Evolutionary conservation across 2,888 invertebrate genomes (phyloP).

Genomic region (Clostera curtula): DNA sequence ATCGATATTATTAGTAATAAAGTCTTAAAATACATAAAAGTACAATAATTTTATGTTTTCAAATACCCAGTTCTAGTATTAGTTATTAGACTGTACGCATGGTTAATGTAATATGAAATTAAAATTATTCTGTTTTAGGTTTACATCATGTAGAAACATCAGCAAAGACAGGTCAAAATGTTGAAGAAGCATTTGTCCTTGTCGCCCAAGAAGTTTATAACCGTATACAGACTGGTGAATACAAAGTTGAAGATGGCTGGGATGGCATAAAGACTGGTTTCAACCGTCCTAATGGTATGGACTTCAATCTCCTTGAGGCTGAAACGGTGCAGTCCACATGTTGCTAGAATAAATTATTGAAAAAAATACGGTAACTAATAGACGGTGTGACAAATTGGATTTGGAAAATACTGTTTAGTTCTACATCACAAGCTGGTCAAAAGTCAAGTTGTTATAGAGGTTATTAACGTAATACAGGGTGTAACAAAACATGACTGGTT

Average conservation of each 20-base stretch:
- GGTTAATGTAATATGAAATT: too few species aligned
- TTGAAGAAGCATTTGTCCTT: conserved; percentile 92
- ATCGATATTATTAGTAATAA: too few species aligned
- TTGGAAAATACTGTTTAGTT: too few species aligned
- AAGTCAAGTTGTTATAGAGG: too few species aligned
- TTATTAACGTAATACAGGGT: too few species aligned
- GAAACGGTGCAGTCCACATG: conserved; percentile 93
- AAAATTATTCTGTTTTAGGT: conserved; percentile 34
- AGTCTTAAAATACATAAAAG: too few species aligned
- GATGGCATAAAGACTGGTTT: conserved; percentile 97
- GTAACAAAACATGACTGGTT: too few species aligned
- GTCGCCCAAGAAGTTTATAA: conserved; percentile 94
- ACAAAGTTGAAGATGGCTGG: conserved; percentile 96
- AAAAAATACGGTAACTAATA: too few species aligned
- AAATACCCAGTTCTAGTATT: too few species aligned
- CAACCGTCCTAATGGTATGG: conserved; percentile 85
- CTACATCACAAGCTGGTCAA: neutral
- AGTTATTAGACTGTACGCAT: too few species aligned
- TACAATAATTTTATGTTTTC: too few species aligned
- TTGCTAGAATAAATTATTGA: conserved; percentile 79
- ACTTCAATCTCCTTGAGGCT: conserved; percentile 90
- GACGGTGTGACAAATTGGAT: too few species aligned
- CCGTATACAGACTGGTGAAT: conserved; percentile 92
- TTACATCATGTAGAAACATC: conserved; percentile 97
- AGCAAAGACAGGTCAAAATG: conserved; percentile 92